Evolutionary conservation across 2,113 vertebrate species (phyloP), one percentile per base, ranked within the genome.

Genomic region (Pteropus alecto): DNA sequence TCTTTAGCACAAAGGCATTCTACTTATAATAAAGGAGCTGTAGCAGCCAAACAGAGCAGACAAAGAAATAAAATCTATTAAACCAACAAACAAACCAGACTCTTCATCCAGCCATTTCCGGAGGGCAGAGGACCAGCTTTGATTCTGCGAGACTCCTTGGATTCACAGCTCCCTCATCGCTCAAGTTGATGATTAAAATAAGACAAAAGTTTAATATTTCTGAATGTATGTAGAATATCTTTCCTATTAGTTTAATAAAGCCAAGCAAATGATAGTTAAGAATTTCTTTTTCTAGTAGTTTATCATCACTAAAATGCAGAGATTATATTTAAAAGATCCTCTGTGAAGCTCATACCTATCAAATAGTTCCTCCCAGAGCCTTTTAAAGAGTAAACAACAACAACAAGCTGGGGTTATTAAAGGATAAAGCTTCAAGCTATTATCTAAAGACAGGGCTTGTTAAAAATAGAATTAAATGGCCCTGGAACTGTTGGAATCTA

Each of bases 311-410:
- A 38, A 63, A 77, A 92, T 71, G 30, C n/a, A 94, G 51, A 74
- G 5, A 58, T 8, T 58, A 14, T 85, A 33, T 3, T 87, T 87
- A 56, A 86, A 96, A 65, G 46, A 76, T n/a, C 48, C 68, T 78
- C 19, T 46, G 33, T 33, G 19, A 83, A 84, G n/a, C 10, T 58
- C 81, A 12, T 77, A 43, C 58, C 24, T 43, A 30, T 54, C n/a
- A 38, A 5, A 6, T 30, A 73, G 9, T 12, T 38, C 43, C 28
- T 85, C 78, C 13, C 4, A 58, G 38, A 24, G 16, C 12, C 51
- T 81, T 76, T 70, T 78, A 89, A 95, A 93, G 65, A 70, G 56
- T 68, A 90, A 95, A 51, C 41, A 76, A 33, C 48, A 73, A 85
- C 51, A 91, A 86, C 33, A 63, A 76, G 56, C 11, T 11, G 13